phyloP scores from a whole-genome alignment of 2,797 vertebrate genomes.

The Orientallactaga sibirica region DNA sequence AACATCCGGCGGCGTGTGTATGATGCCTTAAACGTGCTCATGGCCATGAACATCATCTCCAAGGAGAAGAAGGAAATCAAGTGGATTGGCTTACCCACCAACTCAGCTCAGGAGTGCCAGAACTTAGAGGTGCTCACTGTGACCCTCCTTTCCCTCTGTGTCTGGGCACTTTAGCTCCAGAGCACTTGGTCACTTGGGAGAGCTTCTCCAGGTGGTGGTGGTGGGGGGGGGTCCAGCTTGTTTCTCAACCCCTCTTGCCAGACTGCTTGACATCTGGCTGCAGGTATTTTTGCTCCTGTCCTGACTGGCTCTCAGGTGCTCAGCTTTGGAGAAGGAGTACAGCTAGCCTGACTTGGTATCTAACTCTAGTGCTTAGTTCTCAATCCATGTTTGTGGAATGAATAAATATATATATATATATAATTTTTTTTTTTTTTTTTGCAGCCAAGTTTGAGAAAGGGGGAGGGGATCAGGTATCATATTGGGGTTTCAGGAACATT shows the following conservation, averaged over 20 bases:
- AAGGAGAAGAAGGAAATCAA: conserved; percentile 99
- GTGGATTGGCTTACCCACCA: conserved; percentile 99
- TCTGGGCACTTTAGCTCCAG: not conserved
- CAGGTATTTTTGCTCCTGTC: not conserved
- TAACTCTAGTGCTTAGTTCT: not conserved
- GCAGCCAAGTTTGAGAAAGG: not conserved
- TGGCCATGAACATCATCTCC: conserved; percentile 99
- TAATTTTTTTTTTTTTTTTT: too few relatives aligned
- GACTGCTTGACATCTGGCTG: not conserved
- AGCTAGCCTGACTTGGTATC: rapidly evolving
- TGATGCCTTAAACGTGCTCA: conserved; percentile 98
- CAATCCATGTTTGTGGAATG: not conserved
- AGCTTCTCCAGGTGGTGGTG: not conserved
- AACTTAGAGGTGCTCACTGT: conserved; percentile 93
- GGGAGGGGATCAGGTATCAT: not conserved
- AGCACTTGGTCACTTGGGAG: not conserved
- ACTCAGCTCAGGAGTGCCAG: conserved; percentile 99
- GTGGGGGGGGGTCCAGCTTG: not conserved
- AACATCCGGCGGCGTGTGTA: conserved; percentile 99
- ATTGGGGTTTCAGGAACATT: not conserved
- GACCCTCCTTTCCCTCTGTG: not conserved
- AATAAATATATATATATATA: not conserved
- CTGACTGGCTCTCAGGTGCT: not conserved
- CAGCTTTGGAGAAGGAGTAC: too few relatives aligned
- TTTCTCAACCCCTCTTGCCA: not conserved